phyloP scores from a whole-genome alignment of 2,113 vertebrate genomes.

The Chaetodon trifascialis region DNA sequence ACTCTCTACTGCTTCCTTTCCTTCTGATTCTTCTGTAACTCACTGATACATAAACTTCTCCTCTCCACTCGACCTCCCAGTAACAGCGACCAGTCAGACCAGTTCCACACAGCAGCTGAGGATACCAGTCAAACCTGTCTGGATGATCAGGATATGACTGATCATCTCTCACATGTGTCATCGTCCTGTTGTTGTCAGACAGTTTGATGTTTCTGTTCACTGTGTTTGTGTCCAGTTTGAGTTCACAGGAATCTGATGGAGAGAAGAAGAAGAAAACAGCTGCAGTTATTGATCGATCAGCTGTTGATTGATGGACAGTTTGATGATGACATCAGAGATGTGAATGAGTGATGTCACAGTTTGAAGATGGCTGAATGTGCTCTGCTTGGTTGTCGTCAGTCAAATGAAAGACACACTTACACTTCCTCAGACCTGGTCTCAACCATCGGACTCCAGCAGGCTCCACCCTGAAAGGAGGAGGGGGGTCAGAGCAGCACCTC shows the following conservation, averaged over 20 bases:
- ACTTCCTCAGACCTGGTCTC: no score
- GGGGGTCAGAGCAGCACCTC: no score
- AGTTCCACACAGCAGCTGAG: neutral
- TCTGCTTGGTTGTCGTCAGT: no score
- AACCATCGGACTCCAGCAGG: no score
- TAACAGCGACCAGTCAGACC: slow-evolving; percentile 4
- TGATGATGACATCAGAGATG: no score
- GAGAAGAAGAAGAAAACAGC: no score
- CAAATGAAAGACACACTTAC: no score
- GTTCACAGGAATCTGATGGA: slow-evolving; percentile 26
- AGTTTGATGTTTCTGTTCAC: slow-evolving; percentile 8
- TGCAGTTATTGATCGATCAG: no score
- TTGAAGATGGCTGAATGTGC: no score
- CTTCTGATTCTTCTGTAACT: neutral
- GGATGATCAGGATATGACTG: neutral
- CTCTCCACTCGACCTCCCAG: neutral
- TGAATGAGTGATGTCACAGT: no score
- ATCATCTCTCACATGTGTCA: neutral
- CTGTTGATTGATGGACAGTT: no score
- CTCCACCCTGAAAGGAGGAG: no score
- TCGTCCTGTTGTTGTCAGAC: neutral
- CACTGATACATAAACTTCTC: neutral
- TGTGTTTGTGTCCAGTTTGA: neutral
- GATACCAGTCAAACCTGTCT: neutral
- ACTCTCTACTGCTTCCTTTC: neutral